A percentile compares a stretch with the other conserved stretches of the same genome.
Evolutionary conservation across 2,797 vertebrate genomes (phyloP).

Genomic region (Rhinichthys osculus): DNA sequence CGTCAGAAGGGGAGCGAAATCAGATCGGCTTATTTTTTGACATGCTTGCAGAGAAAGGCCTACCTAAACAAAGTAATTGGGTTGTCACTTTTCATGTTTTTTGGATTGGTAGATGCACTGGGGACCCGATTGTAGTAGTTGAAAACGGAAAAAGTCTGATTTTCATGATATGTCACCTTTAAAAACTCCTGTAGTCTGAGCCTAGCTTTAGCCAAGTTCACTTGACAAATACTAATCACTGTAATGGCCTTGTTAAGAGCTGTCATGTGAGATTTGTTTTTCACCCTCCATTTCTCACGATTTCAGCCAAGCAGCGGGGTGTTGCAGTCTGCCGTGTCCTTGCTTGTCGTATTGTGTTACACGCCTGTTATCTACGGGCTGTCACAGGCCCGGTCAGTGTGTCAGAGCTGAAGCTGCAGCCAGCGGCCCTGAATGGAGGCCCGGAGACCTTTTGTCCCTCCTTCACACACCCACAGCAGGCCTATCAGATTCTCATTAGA

Average conservation of each 20-base stretch:
- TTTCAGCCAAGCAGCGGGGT: conserved; percentile 14
- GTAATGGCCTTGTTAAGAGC: neutral
- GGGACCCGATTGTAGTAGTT: no score
- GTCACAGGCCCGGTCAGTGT: neutral
- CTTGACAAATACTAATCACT: neutral
- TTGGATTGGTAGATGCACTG: no score
- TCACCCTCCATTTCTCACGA: neutral
- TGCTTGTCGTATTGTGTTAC: conserved; percentile 40
- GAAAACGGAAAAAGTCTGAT: no score
- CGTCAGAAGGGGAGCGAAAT: no score
- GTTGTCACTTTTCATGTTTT: no score
- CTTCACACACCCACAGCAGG: conserved; percentile 27
- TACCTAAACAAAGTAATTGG: no score
- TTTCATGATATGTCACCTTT: no score
- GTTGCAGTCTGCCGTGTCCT: neutral
- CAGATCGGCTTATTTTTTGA: no score
- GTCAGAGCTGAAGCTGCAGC: conserved; percentile 6
- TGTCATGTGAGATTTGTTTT: neutral
- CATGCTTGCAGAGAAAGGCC: no score
- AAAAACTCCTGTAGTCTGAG: no score
- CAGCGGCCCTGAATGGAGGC: neutral
- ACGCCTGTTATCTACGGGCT: neutral
- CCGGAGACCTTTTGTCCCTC: conserved; percentile 22
- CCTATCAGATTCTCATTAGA: conserved; percentile 42
- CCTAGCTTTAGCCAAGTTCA: neutral